Conservation (phyloP, 2,888 invertebrate species). For the Agrotis ipsilon region DNA sequence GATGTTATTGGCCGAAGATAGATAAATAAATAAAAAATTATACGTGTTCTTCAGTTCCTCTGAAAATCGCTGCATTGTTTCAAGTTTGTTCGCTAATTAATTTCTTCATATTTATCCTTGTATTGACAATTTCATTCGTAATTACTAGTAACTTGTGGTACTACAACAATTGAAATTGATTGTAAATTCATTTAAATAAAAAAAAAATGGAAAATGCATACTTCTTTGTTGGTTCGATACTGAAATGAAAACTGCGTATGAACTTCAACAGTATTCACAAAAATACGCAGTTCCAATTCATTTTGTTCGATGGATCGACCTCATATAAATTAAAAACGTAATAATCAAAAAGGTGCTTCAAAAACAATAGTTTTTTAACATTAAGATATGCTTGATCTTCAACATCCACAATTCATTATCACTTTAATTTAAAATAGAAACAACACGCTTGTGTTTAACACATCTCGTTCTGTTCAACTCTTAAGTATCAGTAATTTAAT, state of each 20-base stretch:
- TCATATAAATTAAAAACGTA: slow-evolving; percentile 54
- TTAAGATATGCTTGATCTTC: slow-evolving; percentile 82
- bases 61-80: neutral
- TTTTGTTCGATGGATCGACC: slow-evolving; percentile 58
- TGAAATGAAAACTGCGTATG: slow-evolving; percentile 63
- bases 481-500: slow-evolving; percentile 84
- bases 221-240: slow-evolving; percentile 44
- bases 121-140: slow-evolving; percentile 21
- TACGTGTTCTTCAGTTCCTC: neutral
- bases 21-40: too few species aligned
- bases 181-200: slow-evolving; percentile 32
- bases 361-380: slow-evolving; percentile 58
- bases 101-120: slow-evolving; percentile 8
- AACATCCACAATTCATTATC: slow-evolving; percentile 75
- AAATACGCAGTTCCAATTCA: slow-evolving; percentile 51
- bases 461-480: slow-evolving; percentile 84
- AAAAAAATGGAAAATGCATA: slow-evolving; percentile 27
- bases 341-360: slow-evolving; percentile 50
- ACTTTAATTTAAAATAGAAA: slow-evolving; percentile 82
- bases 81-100: neutral
- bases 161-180: slow-evolving; percentile 21
- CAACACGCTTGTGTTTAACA: slow-evolving; percentile 88
- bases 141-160: slow-evolving; percentile 17
- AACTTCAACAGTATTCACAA: slow-evolving; percentile 57
- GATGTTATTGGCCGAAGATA: too few species aligned